Evolutionary conservation across 2,797 vertebrate species (phyloP).

Genomic region (Sebastes diaconus): DNA sequence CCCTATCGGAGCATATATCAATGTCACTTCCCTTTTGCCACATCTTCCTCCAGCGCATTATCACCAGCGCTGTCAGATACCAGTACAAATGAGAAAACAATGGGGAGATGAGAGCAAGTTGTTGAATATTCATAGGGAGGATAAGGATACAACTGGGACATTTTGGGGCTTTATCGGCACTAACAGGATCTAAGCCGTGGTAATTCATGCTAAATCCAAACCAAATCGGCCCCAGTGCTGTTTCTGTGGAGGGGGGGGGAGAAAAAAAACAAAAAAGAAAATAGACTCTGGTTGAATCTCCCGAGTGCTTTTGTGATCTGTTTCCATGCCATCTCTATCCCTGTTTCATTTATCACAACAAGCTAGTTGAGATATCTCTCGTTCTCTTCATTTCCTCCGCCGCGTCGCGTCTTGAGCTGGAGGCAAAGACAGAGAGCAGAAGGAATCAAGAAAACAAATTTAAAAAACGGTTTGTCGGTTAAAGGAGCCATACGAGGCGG

Average conservation of each 20-base stretch:
- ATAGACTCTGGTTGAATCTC: conserved; percentile 63
- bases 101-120: conserved; percentile 73
- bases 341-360: conserved; percentile 68
- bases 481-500: neutral
- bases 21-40: conserved; percentile 67
- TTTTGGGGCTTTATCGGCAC: conserved; percentile 76
- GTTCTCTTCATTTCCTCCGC: conserved; percentile 54
- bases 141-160: conserved; percentile 78
- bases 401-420: conserved; percentile 45
- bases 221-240: conserved; percentile 64
- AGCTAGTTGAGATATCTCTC: conserved; percentile 63
- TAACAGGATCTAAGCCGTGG: conserved; percentile 80
- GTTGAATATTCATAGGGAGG: conserved; percentile 80
- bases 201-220: conserved; percentile 81
- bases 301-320: conserved; percentile 61
- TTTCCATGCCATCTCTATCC: conserved; percentile 62
- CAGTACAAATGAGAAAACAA: conserved; percentile 79
- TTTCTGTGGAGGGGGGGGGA: conserved; percentile 31
- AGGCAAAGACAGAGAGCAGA: conserved; percentile 56
- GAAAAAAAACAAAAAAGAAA: conserved; percentile 44
- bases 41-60: conserved; percentile 66
- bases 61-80: conserved; percentile 72
- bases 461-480: conserved; percentile 31
- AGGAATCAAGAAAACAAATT: conserved; percentile 55
- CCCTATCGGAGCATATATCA: conserved; percentile 75